A percentile compares a stretch with the other conserved stretches of the same genome.
phyloP scores from a whole-genome alignment of 2,888 invertebrate species.

The Drosophila limbata region DNA sequence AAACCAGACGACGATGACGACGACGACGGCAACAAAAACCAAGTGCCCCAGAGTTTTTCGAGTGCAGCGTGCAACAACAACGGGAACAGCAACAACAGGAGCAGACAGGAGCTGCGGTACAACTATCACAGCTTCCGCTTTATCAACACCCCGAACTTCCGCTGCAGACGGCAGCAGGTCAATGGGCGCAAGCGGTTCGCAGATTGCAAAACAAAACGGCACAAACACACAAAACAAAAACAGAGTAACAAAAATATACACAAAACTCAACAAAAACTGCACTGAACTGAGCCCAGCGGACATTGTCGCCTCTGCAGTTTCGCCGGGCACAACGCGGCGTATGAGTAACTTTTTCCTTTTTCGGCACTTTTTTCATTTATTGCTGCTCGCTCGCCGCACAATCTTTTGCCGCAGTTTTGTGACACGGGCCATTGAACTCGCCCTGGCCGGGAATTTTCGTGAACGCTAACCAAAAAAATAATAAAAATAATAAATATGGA shows the following conservation, averaged over 20 bases:
- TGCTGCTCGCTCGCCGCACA: slow-evolving; percentile 44
- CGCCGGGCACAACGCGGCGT: slow-evolving; percentile 44
- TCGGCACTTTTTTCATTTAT: slow-evolving; percentile 67
- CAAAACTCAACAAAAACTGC: slow-evolving; percentile 14
- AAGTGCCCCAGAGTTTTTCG: slow-evolving; percentile 43
- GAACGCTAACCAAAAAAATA: not conserved
- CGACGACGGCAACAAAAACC: slow-evolving; percentile 56
- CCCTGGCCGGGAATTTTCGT: not conserved
- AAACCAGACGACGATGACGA: slow-evolving; percentile 55
- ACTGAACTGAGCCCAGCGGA: slow-evolving; percentile 55
- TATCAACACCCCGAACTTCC: slow-evolving; percentile 71
- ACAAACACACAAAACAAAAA: slow-evolving; percentile 3
- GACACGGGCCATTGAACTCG: slow-evolving; percentile 52
- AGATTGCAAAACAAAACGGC: slow-evolving; percentile 38
- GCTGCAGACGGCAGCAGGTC: slow-evolving; percentile 41
- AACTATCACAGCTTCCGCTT: slow-evolving; percentile 70
- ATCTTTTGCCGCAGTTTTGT: slow-evolving; percentile 53
- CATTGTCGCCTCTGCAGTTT: slow-evolving; percentile 50
- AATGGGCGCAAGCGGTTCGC: slow-evolving; percentile 2
- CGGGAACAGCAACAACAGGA: slow-evolving; percentile 1
- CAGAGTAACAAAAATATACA: slow-evolving; percentile 2
- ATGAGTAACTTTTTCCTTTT: slow-evolving; percentile 58
- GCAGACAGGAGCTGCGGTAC: slow-evolving; percentile 45
- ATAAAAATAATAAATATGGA: not conserved
- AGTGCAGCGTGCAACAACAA: slow-evolving; percentile 31